phyloP scores from a whole-genome alignment of 35 echinoderm and acorn worm species.

The Ophiothrix spiculata region DNA sequence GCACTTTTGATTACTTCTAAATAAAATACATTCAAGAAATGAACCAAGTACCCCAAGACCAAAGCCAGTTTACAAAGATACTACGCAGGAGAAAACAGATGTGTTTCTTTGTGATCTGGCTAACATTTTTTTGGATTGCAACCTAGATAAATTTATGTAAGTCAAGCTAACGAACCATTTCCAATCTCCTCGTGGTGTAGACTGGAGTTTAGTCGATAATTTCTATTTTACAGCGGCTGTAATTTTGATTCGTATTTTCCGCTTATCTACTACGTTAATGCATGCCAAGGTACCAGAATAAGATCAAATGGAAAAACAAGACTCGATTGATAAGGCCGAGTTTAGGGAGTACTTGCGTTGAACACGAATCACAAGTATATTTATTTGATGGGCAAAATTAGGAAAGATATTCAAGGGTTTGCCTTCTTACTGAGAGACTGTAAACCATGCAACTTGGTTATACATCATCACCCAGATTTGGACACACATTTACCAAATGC shows the following conservation, averaged over 20 bases:
- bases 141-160: neutral
- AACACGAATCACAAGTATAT: neutral
- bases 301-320: neutral
- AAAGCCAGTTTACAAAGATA: too few species aligned
- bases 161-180: neutral
- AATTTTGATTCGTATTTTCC: neutral
- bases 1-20: too few species aligned
- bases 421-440: neutral
- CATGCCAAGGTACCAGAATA: neutral
- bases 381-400: neutral
- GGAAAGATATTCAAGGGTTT: neutral
- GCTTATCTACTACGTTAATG: neutral
- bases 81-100: too few species aligned
- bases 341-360: neutral
- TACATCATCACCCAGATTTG: neutral
- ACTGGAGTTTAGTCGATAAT: neutral
- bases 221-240: neutral
- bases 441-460: neutral
- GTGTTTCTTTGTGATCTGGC: neutral
- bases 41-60: too few species aligned
- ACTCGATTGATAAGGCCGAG: neutral
- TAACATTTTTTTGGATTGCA: neutral
- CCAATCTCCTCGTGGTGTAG: neutral
- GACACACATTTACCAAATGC: neutral
- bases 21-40: too few species aligned